Percentiles rank a stretch among this genome's conserved stretches.
Conservation (phyloP, 2,888 invertebrate genomes). For the Meandrusa payeni region DNA sequence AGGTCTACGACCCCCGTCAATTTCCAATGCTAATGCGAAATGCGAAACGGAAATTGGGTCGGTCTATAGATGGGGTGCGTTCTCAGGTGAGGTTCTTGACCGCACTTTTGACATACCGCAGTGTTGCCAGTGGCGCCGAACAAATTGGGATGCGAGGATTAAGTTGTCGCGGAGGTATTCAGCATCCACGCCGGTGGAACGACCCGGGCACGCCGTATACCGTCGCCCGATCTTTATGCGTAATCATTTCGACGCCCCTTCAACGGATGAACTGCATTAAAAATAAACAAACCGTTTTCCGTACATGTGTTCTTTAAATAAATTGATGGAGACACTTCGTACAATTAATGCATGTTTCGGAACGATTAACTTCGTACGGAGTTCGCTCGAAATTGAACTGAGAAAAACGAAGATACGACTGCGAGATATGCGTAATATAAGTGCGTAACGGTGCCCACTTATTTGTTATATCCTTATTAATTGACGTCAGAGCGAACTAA, state of each 20-base stretch:
- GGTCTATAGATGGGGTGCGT: conserved; percentile 32
- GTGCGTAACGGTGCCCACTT: conserved; percentile 2
- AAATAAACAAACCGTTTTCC: conserved; percentile 46
- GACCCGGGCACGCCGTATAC: conserved; percentile 34
- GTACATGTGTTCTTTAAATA: conserved; percentile 45
- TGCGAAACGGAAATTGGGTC: conserved; percentile 31
- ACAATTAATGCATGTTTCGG: conserved; percentile 41
- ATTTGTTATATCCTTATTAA: conserved; percentile 6
- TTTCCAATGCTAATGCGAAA: conserved; percentile 31
- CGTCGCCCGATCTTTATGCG: conserved; percentile 25
- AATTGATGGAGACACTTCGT: conserved; percentile 36
- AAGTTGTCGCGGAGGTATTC: conserved; percentile 56
- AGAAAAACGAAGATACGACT: conserved; percentile 9
- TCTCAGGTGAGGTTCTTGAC: conserved; percentile 65
- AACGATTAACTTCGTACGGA: conserved; percentile 24
- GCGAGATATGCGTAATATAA: conserved; percentile 3
- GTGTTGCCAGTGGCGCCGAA: conserved; percentile 51
- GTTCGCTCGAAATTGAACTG: conserved; percentile 8
- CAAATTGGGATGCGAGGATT: conserved; percentile 60
- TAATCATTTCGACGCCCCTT: conserved; percentile 26
- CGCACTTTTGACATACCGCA: conserved; percentile 51
- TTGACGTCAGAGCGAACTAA: conserved; percentile 3
- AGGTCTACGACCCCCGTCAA: conserved; percentile 28
- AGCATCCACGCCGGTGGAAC: conserved; percentile 35
- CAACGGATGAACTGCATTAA: conserved; percentile 29